A percentile compares a stretch with the other conserved stretches of the same genome.
Evolutionary conservation across 2,888 invertebrate genomes (phyloP).

Genomic region (Diogma glabrata): DNA sequence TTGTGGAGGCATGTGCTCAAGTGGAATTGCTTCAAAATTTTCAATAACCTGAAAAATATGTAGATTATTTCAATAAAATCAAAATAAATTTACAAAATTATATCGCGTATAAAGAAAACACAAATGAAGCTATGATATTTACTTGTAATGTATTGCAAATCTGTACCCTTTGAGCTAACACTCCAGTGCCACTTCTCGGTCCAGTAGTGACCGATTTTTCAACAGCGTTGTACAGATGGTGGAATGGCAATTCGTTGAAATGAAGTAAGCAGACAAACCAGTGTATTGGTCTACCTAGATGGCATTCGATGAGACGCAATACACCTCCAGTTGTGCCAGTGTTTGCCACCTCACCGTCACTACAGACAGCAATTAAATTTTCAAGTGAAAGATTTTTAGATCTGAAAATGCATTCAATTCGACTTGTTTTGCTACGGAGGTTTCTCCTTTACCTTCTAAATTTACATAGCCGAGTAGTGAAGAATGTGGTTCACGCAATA

Average conservation of each 20-base stretch:
- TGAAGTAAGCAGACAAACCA: slow-evolving; percentile 6
- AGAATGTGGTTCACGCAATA: neutral
- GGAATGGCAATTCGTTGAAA: slow-evolving; percentile 3
- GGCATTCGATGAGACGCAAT: neutral
- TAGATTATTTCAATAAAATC: neutral
- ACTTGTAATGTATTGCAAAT: too few relatives aligned
- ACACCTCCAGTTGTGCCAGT: neutral
- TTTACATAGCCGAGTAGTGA: neutral
- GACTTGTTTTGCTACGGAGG: too few relatives aligned
- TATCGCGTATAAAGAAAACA: too few relatives aligned
- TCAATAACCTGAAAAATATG: slow-evolving; percentile 1
- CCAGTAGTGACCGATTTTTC: slow-evolving; percentile 5
- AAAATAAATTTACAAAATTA: too few relatives aligned
- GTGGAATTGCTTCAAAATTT: neutral
- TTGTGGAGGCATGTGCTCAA: slow-evolving; percentile 5
- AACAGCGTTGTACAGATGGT: neutral
- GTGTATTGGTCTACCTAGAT: neutral
- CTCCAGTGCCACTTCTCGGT: too few relatives aligned
- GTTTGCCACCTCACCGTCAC: neutral
- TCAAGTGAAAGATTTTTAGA: neutral
- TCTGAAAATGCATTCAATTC: too few relatives aligned
- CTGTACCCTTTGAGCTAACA: too few relatives aligned
- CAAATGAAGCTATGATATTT: too few relatives aligned
- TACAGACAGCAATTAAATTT: neutral
- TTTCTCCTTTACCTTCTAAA: neutral